Base-by-base conservation (phyloP, 2,888 invertebrate genomes). In the Morpho helenor region DNA sequence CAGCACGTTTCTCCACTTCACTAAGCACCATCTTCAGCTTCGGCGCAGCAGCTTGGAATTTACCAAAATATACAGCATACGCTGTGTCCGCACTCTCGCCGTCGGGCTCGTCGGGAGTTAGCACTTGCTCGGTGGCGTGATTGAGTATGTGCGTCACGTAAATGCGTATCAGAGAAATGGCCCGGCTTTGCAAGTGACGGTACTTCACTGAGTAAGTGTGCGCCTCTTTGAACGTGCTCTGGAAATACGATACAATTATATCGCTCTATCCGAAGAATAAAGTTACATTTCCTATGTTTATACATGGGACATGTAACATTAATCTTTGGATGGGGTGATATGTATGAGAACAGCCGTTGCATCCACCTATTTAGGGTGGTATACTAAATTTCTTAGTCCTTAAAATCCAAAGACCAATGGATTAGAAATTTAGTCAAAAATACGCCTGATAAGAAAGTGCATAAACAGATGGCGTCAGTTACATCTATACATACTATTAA, bases 41-140 rank as follows among this genome's bases (percentile, higher is more conserved):
- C 0, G 95, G 94, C 0, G 98, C 95, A n/a, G 96, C 95, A 0
- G 97, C 95, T 79, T 98, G 96, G 79, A 99, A 99, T 84, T 98
- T 97, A 0, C 98, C 98, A 76, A 99, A 99, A 75, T 97, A 98
- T 43, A 93, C 93, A 50, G 95, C 97, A 88, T 94, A 96, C 41
- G 95, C 94, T 0, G 95, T 93, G 69, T 96, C 95, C 9, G 92
- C 89, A 23, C 82, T 76, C 16, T 82, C 82, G 55, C 79, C 77
- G 7, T 83, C 83, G 1, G 77, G 77, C 5, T 81, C 80, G 1
- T 82, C 81, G 0, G 84, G 91, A 58, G 87, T 91, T 7, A 93
- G 70, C 0, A 94, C 94, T 73, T 95, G 95, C 69, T 95, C 95
- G 0, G 96, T 96, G 0, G 97, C 95, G 69, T 94, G 94, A 59